Evolutionary conservation across 2,113 vertebrate genomes (phyloP), one percentile per base, ranked within the genome.

Genomic region (Ranitomeya imitator): DNA sequence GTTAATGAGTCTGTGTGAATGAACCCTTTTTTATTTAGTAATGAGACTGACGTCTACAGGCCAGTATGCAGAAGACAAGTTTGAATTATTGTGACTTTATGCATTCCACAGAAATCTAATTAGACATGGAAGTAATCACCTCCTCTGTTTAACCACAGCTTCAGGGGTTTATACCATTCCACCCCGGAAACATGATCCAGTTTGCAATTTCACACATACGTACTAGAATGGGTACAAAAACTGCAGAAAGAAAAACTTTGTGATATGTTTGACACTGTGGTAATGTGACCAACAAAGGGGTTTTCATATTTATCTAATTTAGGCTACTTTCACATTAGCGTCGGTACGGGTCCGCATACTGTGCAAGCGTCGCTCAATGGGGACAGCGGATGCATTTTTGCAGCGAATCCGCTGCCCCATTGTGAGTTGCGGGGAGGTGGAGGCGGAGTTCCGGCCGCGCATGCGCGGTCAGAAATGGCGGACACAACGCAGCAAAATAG

Each of bases 41-140:
- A 19, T 79, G 51, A 78, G 87, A 67, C 73, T 83, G 87, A 81
- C 87, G 78, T 84, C 87, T 88, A 61, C 71, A 78, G 87, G 57
- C 18, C 14, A 78, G 1, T 8, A 16, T 54, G 18, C 21, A 54
- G 37, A 83, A 69, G n/a, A 31, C 76, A 10, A 60, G 18, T 15
- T 23, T 10, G 55, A 26, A 26, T 23, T 55, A 55, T 57, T 1
- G 6, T 65, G 16, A 21, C 61, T 31, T 3, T 23, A 71, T 31
- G 23, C 12, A 71, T 15, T 14, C 4, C 13, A 16, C 26, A 73
- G 69, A 26, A 14, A 37, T 37, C 65, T 69, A 69, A 26, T 21
- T 21, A 69, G n/a, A 69, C 21, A 26, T 10, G n/a, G 65, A 63
- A 19, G 18, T 16, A 21, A 63, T 19, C 61, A 63, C 4, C 61